Conservation (phyloP, 2,113 vertebrate genomes). For the Silurus asotus region DNA sequence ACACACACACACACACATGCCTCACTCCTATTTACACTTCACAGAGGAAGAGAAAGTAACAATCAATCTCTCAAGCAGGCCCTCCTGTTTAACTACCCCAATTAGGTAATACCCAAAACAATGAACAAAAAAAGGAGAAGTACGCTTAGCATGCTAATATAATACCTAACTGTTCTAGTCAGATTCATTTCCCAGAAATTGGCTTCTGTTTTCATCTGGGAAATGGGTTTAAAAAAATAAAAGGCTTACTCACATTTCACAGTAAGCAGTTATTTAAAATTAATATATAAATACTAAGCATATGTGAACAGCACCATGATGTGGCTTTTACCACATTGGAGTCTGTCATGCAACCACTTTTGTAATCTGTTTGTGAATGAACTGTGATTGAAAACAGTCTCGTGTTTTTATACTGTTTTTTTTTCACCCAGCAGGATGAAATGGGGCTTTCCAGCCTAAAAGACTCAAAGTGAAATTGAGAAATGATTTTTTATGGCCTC, state of each 20-base stretch:
- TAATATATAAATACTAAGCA: constrained; percentile 12
- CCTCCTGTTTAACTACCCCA: constrained; percentile 4
- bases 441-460: constrained; percentile 16
- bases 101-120: constrained; percentile 42
- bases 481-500: constrained; percentile 20
- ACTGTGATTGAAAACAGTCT: constrained; percentile 21
- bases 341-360: not conserved
- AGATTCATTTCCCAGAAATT: constrained; percentile 41
- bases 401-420: not conserved
- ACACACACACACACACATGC: constrained; percentile 26
- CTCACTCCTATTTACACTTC: constrained; percentile 34
- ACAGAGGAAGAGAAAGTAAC: constrained; percentile 65
- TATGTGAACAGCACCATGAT: not conserved
- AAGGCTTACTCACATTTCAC: constrained; percentile 28
- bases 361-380: not conserved
- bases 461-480: constrained; percentile 4
- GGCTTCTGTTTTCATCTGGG: not conserved
- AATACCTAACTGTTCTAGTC: constrained; percentile 22
- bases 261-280: not conserved
- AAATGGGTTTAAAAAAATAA: constrained; percentile 4
- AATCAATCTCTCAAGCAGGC: constrained; percentile 35
- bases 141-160: constrained; percentile 19
- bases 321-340: not conserved
- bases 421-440: not conserved
- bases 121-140: constrained; percentile 49